A percentile compares a stretch with the other conserved stretches of the same genome.
These are phyloP conservation scores for Calameuta filiformis DNA, from an alignment of 2,888 invertebrate genomes.

Conservation along the genomic window DNA sequence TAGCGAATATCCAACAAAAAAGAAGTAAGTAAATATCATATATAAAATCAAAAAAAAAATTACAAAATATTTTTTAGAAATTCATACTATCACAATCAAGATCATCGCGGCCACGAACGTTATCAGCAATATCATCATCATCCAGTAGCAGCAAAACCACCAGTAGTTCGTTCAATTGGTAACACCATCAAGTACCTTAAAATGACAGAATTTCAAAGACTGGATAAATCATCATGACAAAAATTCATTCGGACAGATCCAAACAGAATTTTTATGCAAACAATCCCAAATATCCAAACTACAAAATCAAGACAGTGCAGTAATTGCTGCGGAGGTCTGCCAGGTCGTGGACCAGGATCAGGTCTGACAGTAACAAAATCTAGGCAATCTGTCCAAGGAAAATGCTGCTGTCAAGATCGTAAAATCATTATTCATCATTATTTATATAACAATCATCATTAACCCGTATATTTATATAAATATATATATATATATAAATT, in stretches of 20 bases:
- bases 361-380: not conserved
- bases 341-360: constrained; percentile 21
- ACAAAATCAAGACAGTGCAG: constrained; percentile 13
- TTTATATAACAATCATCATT: no score
- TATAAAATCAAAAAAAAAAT: no score
- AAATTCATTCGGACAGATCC: not conserved
- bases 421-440: not conserved
- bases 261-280: no score
- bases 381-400: not conserved
- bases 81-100: no score
- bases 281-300: no score
- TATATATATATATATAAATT: no score
- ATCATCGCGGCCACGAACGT: no score
- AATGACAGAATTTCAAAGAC: constrained; percentile 18
- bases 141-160: not conserved
- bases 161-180: constrained; percentile 14
- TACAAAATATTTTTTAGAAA: no score
- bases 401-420: constrained; percentile 21
- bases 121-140: not conserved
- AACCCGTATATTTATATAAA: no score
- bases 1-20: no score
- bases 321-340: constrained; percentile 33
- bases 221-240: not conserved
- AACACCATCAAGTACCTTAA: constrained; percentile 31
- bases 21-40: no score